These are phyloP conservation scores for Scaptomyza cyrtandrae DNA, from an alignment of 2,888 invertebrate species.

Conservation along the genomic window DNA sequence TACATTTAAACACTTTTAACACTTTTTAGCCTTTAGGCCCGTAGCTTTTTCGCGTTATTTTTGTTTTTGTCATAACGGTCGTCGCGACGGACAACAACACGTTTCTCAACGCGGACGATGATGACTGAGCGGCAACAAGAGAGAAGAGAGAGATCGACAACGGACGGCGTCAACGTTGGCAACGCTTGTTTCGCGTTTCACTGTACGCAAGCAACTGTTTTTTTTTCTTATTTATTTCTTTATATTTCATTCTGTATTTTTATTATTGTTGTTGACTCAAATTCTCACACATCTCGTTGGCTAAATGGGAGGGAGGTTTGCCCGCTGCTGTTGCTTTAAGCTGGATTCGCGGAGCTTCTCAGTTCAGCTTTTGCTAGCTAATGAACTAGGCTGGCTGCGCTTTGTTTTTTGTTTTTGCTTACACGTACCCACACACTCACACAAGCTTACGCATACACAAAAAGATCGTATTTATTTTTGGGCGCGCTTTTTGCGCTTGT, in stretches of 20 bases:
- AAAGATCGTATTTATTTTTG: conserved; percentile 52
- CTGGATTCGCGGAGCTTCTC: conserved; percentile 37
- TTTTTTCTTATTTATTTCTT: conserved; percentile 45
- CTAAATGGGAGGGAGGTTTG: conserved; percentile 47
- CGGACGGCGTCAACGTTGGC: conserved; percentile 34
- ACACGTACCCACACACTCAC: conserved; percentile 10
- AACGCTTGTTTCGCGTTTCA: conserved; percentile 72
- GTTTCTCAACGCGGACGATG: conserved; percentile 46
- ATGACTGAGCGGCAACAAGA: conserved; percentile 15
- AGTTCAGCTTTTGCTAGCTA: conserved; percentile 35
- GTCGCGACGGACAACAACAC: conserved; percentile 45
- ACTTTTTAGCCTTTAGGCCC: conserved; percentile 26
- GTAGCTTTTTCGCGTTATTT: conserved; percentile 18
- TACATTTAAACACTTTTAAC: conserved; percentile 52
- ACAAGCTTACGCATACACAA: conserved; percentile 1
- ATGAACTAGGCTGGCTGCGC: conserved; percentile 57
- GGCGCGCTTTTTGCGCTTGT: conserved; percentile 43
- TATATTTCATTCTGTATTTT: conserved; percentile 14
- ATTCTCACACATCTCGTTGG: conserved; percentile 53
- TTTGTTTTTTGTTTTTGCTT: conserved; percentile 24
- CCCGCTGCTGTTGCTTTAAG: conserved; percentile 24
- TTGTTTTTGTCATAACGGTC: conserved; percentile 48
- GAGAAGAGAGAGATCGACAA: conserved; percentile 10
- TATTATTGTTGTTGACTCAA: conserved; percentile 45
- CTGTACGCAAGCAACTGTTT: conserved; percentile 72